Conservation (phyloP, 2,888 invertebrate species). For the Hypselothyrea guttata region DNA sequence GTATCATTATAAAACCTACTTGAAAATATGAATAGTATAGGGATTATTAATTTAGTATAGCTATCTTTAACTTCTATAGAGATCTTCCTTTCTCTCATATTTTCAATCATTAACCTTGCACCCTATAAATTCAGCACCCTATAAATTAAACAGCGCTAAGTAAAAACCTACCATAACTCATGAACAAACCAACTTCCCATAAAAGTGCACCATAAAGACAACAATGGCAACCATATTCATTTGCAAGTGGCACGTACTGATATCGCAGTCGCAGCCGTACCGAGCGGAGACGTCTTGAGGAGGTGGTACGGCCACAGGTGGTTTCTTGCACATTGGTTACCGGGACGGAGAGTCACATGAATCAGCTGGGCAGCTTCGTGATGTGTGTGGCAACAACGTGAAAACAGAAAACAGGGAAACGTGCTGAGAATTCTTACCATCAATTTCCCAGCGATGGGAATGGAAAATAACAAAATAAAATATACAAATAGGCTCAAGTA, state of each 20-base stretch:
- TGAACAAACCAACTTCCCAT: conserved; percentile 27
- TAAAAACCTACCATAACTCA: conserved; percentile 11
- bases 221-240: conserved; percentile 23
- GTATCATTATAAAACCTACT: no score
- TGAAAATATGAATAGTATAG: no score
- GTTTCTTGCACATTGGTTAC: conserved; percentile 24
- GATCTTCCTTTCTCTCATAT: no score
- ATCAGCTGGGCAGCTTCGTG: conserved; percentile 45
- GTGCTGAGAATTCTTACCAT: conserved; percentile 57
- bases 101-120: no score
- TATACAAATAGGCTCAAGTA: conserved; percentile 18
- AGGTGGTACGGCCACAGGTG: conserved; percentile 36
- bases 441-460: conserved; percentile 54
- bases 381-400: no score
- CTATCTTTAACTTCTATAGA: no score
- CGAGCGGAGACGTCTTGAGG: conserved; percentile 43
- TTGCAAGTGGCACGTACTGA: conserved; percentile 40
- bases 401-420: conserved; percentile 43
- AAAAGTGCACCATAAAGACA: conserved; percentile 7
- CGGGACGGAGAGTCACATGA: conserved; percentile 19
- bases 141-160: conserved; percentile 10
- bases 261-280: conserved; percentile 28
- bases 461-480: conserved; percentile 12
- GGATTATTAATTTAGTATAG: no score
- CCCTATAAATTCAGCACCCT: neutral